A percentile compares a stretch with the other conserved stretches of the same genome.
Evolutionary conservation across 1,140 invertebrate genomes (phyloP).

Genomic region (Drosophila simulans): DNA sequence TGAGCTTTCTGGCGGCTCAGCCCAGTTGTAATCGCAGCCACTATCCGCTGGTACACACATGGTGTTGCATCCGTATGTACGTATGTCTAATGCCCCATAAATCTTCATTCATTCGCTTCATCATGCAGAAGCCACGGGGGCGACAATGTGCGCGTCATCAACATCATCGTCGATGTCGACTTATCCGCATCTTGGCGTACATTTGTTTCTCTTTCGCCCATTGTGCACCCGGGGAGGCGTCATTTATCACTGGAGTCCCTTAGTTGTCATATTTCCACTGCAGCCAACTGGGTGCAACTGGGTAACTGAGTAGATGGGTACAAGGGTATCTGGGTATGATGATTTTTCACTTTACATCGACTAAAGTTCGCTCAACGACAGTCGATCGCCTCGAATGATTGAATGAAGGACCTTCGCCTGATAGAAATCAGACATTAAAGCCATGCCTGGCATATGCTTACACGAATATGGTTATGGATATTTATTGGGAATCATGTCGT

Average conservation of each 20-base stretch:
- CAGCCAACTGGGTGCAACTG: slow-evolving; percentile 26
- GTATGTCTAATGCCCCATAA: slow-evolving; percentile 70
- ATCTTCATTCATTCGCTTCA: slow-evolving; percentile 72
- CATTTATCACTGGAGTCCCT: slow-evolving; percentile 74
- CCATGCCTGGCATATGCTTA: not conserved
- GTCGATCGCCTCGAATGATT: slow-evolving; percentile 40
- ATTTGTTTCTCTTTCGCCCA: slow-evolving; percentile 67
- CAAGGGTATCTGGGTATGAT: slow-evolving; percentile 17
- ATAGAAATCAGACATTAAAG: slow-evolving; percentile 36
- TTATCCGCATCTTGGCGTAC: slow-evolving; percentile 46
- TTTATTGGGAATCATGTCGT: not conserved
- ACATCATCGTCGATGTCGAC: slow-evolving; percentile 47
- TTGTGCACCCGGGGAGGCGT: slow-evolving; percentile 66
- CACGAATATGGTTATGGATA: not conserved
- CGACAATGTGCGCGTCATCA: slow-evolving; percentile 56
- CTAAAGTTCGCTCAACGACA: slow-evolving; percentile 43
- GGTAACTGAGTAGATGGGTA: not conserved
- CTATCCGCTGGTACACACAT: not conserved
- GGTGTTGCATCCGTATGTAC: not conserved
- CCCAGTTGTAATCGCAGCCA: not conserved
- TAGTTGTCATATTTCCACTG: slow-evolving; percentile 63
- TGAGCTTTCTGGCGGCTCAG: not conserved
- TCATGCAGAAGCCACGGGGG: slow-evolving; percentile 39
- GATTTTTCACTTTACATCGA: slow-evolving; percentile 73
- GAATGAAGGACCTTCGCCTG: slow-evolving; percentile 17